Conservation (phyloP, 1,140 invertebrate species). For the Sinonovacula constricta region DNA sequence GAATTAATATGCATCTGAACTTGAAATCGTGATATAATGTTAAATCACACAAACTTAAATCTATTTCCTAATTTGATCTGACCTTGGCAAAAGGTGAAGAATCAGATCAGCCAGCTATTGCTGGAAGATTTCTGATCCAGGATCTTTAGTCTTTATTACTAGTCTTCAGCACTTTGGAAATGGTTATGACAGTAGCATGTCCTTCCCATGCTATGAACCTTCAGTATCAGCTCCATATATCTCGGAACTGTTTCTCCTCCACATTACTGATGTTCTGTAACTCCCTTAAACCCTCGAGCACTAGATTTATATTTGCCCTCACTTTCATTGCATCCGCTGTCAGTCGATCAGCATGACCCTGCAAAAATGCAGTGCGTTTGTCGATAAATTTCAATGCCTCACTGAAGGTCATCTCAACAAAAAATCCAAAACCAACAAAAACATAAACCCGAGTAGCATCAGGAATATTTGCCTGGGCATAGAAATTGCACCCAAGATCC, state of each 20-base stretch:
- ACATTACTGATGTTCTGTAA: slow-evolving; percentile 30
- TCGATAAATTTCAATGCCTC: slow-evolving; percentile 87
- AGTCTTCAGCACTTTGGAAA: too few species aligned
- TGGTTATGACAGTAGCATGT: too few species aligned
- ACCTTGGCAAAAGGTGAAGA: too few species aligned
- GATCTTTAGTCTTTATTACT: too few species aligned
- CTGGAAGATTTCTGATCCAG: too few species aligned
- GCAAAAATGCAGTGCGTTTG: slow-evolving; percentile 84
- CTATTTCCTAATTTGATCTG: too few species aligned
- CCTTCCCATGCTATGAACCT: too few species aligned
- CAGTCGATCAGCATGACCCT: slow-evolving; percentile 81
- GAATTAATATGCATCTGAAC: too few species aligned
- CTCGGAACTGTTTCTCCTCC: neutral
- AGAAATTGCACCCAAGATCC: slow-evolving; percentile 86
- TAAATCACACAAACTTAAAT: too few species aligned
- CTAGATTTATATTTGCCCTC: slow-evolving; percentile 89
- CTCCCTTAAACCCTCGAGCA: slow-evolving; percentile 75
- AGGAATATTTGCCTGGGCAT: slow-evolving; percentile 80
- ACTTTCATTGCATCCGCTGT: slow-evolving; percentile 84
- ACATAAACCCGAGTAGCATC: slow-evolving; percentile 85
- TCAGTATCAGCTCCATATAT: slow-evolving; percentile 10
- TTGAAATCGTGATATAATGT: too few species aligned
- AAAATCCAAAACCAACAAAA: slow-evolving; percentile 87
- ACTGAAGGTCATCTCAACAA: slow-evolving; percentile 85
- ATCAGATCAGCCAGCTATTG: too few species aligned